Percentiles rank a stretch among this genome's conserved stretches.
phyloP scores from a whole-genome alignment of 2,888 invertebrate genomes.

The Zaprionus bogoriensis region DNA sequence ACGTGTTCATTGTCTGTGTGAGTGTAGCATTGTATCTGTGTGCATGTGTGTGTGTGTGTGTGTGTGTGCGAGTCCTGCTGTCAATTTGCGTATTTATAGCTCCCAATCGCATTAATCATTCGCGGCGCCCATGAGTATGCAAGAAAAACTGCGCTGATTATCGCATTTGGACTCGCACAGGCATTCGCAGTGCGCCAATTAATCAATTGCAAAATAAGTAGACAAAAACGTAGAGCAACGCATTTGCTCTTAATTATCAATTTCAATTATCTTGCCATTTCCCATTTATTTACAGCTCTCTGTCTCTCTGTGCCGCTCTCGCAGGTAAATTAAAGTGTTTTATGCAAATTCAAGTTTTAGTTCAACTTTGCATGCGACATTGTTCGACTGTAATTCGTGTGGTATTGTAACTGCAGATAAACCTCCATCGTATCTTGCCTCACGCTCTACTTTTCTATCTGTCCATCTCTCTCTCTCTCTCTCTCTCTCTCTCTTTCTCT shows the following conservation, averaged over 20 bases:
- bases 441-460: not conserved
- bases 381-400: slow-evolving; percentile 25
- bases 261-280: not conserved
- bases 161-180: no score
- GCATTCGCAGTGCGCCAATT: not conserved
- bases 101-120: slow-evolving; percentile 45
- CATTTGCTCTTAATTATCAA: not conserved
- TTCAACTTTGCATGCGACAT: slow-evolving; percentile 24
- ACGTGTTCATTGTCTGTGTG: slow-evolving; percentile 22
- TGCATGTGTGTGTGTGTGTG: slow-evolving; percentile 12
- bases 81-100: slow-evolving; percentile 33
- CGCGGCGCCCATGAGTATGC: not conserved
- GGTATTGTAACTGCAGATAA: slow-evolving; percentile 3
- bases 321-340: slow-evolving; percentile 1
- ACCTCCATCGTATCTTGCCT: slow-evolving; percentile 19
- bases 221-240: not conserved
- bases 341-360: not conserved
- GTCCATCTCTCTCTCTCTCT: not conserved
- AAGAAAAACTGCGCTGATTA: slow-evolving; percentile 13
- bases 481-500: slow-evolving; percentile 1
- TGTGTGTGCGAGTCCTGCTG: slow-evolving; percentile 14
- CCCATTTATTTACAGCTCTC: slow-evolving; percentile 21
- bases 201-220: slow-evolving; percentile 4
- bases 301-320: not conserved
- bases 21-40: no score